Evolutionary conservation across 1,140 invertebrate species (phyloP), one percentile per base, ranked within the genome.

Genomic region (Apocrypta bakeri): DNA sequence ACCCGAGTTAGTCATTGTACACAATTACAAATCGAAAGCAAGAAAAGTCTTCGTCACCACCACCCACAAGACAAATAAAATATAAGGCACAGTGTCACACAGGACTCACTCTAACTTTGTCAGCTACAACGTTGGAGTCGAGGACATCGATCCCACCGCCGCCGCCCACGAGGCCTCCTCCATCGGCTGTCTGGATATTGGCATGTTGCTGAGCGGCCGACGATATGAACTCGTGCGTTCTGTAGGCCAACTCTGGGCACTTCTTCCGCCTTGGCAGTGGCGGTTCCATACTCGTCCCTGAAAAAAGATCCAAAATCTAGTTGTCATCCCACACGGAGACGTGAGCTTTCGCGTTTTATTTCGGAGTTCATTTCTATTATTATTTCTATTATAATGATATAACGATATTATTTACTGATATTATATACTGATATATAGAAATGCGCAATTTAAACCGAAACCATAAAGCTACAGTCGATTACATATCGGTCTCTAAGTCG

Each of bases 261-360:
- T 97, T 97, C 94, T 97, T 97, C 87, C 96, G 94, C 82, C 96
- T 94, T 81, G 96, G 96, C 91, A 97, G 94, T 81, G 96, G 95
- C 81, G 96, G 96, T 91, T 97, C 96, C 92, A 95, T 93, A 31
- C 92, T 93, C 42, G 92, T 91, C 83, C 92, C 93, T 94, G 91
- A 82, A 93, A 92, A 84, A 76, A 68, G 81, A 24, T 25, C 48
- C 48, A n/a, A 33, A 79, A 14, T 21, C 29, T 77, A 31, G 33
- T 6, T 4, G n/a, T n/a, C 25, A 75, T 11, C 11, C 25, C 27
- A 1, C 1, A 25, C 72, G 21, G n/a, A 24, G 14, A 29, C 29
- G 24, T 4, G 4, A 11, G 21, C 14, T 12, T 11, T 0, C 12
- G 2, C 11, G 37, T 3, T 25, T 40, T 66, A 6, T 37, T 25